phyloP scores from a whole-genome alignment of 1,140 invertebrate species.

The Drosophila micromelanica region DNA sequence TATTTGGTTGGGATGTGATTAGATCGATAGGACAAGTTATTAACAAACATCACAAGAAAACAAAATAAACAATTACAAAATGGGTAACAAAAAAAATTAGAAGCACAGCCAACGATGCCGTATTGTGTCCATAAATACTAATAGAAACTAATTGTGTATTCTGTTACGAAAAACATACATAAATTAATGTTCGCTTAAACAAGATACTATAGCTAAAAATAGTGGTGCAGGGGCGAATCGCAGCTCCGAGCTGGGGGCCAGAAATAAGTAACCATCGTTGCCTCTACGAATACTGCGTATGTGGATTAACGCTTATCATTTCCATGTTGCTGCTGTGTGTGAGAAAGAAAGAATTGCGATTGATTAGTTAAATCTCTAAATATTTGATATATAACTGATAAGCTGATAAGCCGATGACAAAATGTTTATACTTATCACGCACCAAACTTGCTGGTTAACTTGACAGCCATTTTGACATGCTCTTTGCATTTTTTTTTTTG shows the following conservation, averaged over 20 bases:
- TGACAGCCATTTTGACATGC: conserved; percentile 19
- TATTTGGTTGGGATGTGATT: conserved; percentile 12
- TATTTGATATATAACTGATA: conserved; percentile 9
- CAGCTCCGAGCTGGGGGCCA: conserved; percentile 9
- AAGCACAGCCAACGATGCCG: conserved; percentile 28
- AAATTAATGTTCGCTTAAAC: conserved; percentile 35
- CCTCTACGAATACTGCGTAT: conserved; percentile 88
- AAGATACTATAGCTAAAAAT: conserved; percentile 28
- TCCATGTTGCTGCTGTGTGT: conserved; percentile 88
- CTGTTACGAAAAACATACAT: conserved; percentile 23
- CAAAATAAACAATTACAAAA: conserved; percentile 10
- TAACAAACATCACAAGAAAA: conserved; percentile 22
- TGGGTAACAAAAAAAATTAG: conserved; percentile 16
- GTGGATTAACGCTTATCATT: conserved; percentile 92
- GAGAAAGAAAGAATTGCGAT: neutral
- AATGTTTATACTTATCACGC: conserved; percentile 36
- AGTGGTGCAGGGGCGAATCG: conserved; percentile 23
- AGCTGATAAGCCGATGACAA: conserved; percentile 30
- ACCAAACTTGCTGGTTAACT: conserved; percentile 16
- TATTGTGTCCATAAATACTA: conserved; percentile 12
- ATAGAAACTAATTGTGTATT: conserved; percentile 38
- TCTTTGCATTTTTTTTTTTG: too few species aligned
- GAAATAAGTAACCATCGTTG: conserved; percentile 12
- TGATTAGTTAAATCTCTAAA: conserved; percentile 23
- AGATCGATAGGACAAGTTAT: conserved; percentile 6